phyloP scores from a whole-genome alignment of 1,140 invertebrate genomes.

The Stenopsyche tienmushanensis region DNA sequence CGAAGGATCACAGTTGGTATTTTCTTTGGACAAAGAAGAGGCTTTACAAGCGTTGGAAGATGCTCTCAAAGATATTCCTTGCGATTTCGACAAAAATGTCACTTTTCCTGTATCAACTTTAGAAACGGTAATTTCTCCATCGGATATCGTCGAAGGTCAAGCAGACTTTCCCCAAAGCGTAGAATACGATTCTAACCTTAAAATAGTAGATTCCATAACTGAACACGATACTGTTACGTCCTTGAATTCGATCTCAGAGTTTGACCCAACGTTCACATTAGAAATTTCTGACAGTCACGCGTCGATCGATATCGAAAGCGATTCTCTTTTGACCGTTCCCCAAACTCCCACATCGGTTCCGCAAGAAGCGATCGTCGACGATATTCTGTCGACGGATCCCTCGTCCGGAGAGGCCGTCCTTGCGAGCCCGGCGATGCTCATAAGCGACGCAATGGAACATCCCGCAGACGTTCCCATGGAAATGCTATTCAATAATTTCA shows the following conservation, averaged over 20 bases:
- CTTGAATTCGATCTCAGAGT: neutral
- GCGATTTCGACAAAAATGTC: no score
- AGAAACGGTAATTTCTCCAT: no score
- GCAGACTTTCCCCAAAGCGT: neutral
- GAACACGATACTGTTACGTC: no score
- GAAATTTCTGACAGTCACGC: neutral
- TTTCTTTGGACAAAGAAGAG: neutral
- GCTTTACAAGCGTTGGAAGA: neutral
- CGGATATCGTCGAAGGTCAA: no score
- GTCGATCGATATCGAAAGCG: conserved; percentile 39
- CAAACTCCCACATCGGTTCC: conserved; percentile 33
- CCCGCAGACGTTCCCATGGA: neutral
- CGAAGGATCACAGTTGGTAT: neutral
- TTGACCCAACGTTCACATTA: neutral
- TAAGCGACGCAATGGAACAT: neutral
- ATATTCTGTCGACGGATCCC: neutral
- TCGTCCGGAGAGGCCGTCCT: neutral
- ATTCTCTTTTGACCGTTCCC: conserved; percentile 23
- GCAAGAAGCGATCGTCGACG: conserved; percentile 26
- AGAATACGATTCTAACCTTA: neutral
- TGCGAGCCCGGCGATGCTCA: neutral
- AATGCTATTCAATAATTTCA: conserved; percentile 45
- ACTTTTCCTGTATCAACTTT: no score
- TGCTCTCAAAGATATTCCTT: neutral
- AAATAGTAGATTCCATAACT: neutral